Conservation (phyloP, 2,888 invertebrate species). For the Dastarcus helophoroides region DNA sequence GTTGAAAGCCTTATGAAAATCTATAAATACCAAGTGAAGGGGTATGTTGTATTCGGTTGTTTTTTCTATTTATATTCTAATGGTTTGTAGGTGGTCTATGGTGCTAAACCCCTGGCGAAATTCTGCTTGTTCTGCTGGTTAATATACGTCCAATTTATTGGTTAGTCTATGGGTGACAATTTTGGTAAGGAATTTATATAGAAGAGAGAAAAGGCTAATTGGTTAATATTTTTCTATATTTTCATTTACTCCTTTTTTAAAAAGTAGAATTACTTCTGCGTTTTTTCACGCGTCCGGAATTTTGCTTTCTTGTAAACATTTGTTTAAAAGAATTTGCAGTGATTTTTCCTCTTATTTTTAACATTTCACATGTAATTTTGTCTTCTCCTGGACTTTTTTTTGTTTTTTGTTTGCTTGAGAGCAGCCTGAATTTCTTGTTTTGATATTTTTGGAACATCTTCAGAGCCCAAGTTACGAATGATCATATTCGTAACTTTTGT, state of each 20-base stretch:
- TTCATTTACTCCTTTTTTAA: slow-evolving; percentile 14
- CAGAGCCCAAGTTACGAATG: slow-evolving; percentile 8
- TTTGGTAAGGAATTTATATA: slow-evolving; percentile 7
- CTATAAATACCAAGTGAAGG: too few species aligned
- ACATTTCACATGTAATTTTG: too few species aligned
- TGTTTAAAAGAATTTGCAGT: slow-evolving; percentile 12
- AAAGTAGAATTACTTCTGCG: slow-evolving; percentile 13
- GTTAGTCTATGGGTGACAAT: slow-evolving; percentile 7
- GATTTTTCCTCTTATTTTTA: slow-evolving; percentile 2
- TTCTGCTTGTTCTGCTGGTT: too few species aligned
- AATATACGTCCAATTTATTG: slow-evolving; percentile 7
- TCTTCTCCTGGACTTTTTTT: too few species aligned
- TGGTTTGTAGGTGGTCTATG: too few species aligned
- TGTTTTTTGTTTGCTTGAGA: slow-evolving; percentile 10
- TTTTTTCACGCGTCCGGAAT: slow-evolving; percentile 14
- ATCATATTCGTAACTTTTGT: neutral
- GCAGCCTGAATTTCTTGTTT: slow-evolving; percentile 7
- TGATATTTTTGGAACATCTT: slow-evolving; percentile 9
- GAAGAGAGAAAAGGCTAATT: slow-evolving; percentile 12
- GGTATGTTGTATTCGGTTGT: too few species aligned
- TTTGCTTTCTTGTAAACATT: slow-evolving; percentile 11
- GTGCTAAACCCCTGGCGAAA: slow-evolving; percentile 6
- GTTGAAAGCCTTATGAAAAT: too few species aligned
- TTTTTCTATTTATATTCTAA: too few species aligned
- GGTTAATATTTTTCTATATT: slow-evolving; percentile 15